Conservation (phyloP, 2,888 invertebrate species). For the Galeruca laticollis region DNA sequence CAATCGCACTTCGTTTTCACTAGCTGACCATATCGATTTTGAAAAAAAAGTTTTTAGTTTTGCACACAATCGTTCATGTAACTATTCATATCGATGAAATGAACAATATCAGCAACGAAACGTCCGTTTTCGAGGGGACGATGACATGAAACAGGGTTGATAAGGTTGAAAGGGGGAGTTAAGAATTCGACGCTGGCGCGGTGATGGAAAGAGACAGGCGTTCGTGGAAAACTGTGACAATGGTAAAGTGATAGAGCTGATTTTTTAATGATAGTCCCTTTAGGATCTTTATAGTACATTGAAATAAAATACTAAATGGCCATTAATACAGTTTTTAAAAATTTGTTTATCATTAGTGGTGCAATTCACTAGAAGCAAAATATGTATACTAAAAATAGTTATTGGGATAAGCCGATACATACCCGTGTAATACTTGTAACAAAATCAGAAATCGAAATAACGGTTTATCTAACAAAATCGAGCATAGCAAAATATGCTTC, state of each 20-base stretch:
- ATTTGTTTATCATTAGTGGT: too few species aligned
- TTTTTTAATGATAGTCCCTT: background rate
- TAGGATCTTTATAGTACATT: background rate
- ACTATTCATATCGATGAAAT: conserved; percentile 35
- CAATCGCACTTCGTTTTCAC: conserved; percentile 17
- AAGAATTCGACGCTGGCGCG: conserved; percentile 41
- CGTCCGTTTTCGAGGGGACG: conserved; percentile 37
- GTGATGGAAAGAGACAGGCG: conserved; percentile 25
- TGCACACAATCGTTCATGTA: conserved; percentile 28
- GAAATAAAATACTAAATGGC: background rate
- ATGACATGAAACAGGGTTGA: conserved; percentile 40
- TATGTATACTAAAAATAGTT: too few species aligned
- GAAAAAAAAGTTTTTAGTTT: conserved; percentile 7
- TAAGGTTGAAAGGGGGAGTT: conserved; percentile 4
- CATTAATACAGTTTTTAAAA: background rate
- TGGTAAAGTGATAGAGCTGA: conserved; percentile 19
- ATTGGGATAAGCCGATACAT: too few species aligned
- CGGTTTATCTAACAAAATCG: too few species aligned
- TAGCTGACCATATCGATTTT: conserved; percentile 30
- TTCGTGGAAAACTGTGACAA: conserved; percentile 39
- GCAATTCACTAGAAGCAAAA: too few species aligned
- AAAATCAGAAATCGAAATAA: too few species aligned
- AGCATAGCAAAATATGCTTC: too few species aligned
- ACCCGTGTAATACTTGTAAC: too few species aligned
- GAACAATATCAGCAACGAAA: conserved; percentile 31